Evolutionary conservation across 64 coral and sea anemone genomes (phyloP), one percentile per base, ranked within the genome.

Genomic region (Porites lutea): DNA sequence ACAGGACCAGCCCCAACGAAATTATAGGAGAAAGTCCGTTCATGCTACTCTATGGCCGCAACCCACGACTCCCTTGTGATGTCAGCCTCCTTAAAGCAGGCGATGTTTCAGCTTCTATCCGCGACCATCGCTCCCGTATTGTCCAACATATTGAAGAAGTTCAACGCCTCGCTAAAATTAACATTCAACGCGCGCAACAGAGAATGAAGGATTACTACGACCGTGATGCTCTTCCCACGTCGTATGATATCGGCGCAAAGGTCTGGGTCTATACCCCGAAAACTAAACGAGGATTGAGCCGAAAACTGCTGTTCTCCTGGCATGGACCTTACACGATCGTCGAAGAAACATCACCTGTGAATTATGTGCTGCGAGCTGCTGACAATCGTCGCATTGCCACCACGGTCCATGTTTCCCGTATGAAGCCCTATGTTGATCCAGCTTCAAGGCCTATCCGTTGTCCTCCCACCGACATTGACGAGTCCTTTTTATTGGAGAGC

Each of bases 191-290:
- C 6, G 87, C 87, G 0, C 87, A 89, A 89, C 87, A 76, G 11
- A 89, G 75, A 52, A 89, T 89, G 87, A 89, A 89, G 51, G 16
- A 70, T 6, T 60, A 77, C 13, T 89, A 89, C 64, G 71, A 89
- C 45, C 14, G 15, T 3, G 75, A 75, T 48, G 62, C 52, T 79
- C 4, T 7, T 47, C 54, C 58, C 0, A 13, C 12, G 8, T 53
- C 55, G 3, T 88, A 74, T 43, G 19, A 14, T 12, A 72, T 70
- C 48, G 91, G 91, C 37, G 74, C 80, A 27, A 46, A 55, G 1
- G 91, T 93, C 46, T 93, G 73, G 83, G 73, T 87, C 22, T 93
- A 67, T 73, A 88, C 91, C 0, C 91, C 91, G 7, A 84, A 87
- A 48, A 59, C 62, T 2, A 53, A 52, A 2, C 72, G 74, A 53